Base-by-base conservation (phyloP, 1,140 invertebrate species). In the Pararge aegeria region DNA sequence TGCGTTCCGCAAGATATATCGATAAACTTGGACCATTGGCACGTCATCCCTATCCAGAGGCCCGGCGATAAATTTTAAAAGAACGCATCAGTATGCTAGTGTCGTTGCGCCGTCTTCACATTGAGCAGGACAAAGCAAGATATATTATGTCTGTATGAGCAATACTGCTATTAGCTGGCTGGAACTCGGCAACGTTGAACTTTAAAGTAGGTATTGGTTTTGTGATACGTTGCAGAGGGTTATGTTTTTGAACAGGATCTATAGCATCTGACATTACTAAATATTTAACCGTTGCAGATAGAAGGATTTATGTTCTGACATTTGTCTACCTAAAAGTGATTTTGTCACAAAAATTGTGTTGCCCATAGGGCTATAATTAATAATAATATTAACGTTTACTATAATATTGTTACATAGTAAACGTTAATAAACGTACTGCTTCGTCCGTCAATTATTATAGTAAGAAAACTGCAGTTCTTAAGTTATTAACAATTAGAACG, bases 1-100 rank as follows among this genome's bases (percentile, higher is more conserved):
- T 42, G 38, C 40, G 15, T 19, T 12, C 9, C 4, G 16, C 18
- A 18, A 42, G 44, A 38, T 56, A 48, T 56, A 56, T 56, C 55
- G 55, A 56, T 40, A 56, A 56, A 56, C 44, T 56, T 56, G 18
- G 55, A 13, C 44, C 55, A 38, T 56, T 56, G 27, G 19, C 55
- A 30, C 44, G 29, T 49, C 55, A 13, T 54, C 52, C 38, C 29
- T 52, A 61, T 30, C 59, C 52, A 34, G 48, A 61, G 62, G 56
- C 58, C 55, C 40, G 60, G 75, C 77, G 81, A 81, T 83, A 83
- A 83, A 83, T 83, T 83, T 83, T 76, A 82, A 87, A 74, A 83
- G 71, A 81, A 72, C 71, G 68, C 78, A 87, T 84, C 74, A 78
- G 80, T 84, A 87, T 84, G 73, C 83, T 53, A 72, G 60, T 61